Conservation (phyloP, 2,888 invertebrate genomes). For the Drosophila mayaguana region DNA sequence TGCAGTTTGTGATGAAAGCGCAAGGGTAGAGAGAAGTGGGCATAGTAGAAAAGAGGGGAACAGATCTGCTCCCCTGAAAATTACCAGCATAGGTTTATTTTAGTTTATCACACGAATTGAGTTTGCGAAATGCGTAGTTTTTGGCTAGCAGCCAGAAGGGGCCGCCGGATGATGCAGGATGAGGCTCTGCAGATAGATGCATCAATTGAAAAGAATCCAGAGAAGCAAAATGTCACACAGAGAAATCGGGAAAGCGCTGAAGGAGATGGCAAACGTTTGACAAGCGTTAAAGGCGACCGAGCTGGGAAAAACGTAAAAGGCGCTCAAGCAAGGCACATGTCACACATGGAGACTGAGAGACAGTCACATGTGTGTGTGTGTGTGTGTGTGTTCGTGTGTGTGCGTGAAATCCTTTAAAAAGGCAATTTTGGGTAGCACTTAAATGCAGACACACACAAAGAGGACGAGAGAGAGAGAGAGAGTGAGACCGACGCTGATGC, state of each 20-base stretch:
- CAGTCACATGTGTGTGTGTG: constrained; percentile 21
- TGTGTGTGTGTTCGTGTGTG: constrained; percentile 52
- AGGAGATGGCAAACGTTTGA: constrained; percentile 53
- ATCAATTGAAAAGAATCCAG: constrained; percentile 65
- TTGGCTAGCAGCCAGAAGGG: constrained; percentile 46
- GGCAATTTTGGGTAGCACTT: constrained; percentile 81
- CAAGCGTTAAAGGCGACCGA: constrained; percentile 66
- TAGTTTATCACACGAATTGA: constrained; percentile 77
- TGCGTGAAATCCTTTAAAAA: constrained; percentile 79
- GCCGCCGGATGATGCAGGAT: neutral
- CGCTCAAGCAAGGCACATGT: constrained; percentile 37
- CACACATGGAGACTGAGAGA: constrained; percentile 34
- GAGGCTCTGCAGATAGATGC: constrained; percentile 63
- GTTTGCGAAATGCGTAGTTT: constrained; percentile 70
- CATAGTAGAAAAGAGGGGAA: neutral
- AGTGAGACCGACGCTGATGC: constrained; percentile 33
- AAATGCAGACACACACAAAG: constrained; percentile 70
- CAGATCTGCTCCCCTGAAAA: constrained; percentile 29
- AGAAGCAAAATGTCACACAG: constrained; percentile 53
- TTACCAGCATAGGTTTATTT: constrained; percentile 72
- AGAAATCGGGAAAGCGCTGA: constrained; percentile 52
- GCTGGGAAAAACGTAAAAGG: constrained; percentile 38
- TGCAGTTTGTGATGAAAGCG: constrained; percentile 23
- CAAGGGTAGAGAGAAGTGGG: neutral
- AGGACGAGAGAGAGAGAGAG: constrained; percentile 36